Base-by-base conservation (phyloP, 2,888 invertebrate species). In the Saturnia pavonia region DNA sequence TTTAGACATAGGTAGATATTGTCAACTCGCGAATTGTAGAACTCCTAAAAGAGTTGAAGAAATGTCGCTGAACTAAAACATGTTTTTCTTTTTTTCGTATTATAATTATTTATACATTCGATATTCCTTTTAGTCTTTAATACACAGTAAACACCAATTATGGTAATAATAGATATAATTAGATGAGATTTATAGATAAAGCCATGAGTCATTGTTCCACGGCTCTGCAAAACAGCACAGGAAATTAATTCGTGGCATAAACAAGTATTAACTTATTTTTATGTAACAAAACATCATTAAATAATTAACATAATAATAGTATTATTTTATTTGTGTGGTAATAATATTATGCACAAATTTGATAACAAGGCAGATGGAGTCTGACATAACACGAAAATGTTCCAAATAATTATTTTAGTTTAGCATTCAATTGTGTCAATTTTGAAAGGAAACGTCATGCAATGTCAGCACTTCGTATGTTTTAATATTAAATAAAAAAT, bases 281-380 rank as follows among this genome's bases (percentile, higher is more conserved):
- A 27, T 66, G 34, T 51, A 67, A 67, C 48, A 48, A 54, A 54
- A 54, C 70, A 63, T 70, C 48, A 70, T 70, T 70, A 27, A 40
- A 40, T 67, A 54, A 57, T 67, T 54, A 48, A 43, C 40, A 48
- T n/a, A 51, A 40, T 48, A 34, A 51, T 4, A 69, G 48, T 57
- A 71, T 66, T 51, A 43, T 69, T 65, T 40, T 40, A 63, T 65
- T 72, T 72, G 73, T 74, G 25, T 27, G n/a, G 22, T 69, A 69
- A 69, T 43, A 63, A 22, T 65, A 27, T 45, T 27, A 40, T 43
- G 42, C n/a, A n/a, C n/a, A n/a, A n/a, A n/a, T n/a, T n/a, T n/a
- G n/a, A n/a, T n/a, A n/a, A n/a, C n/a, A n/a, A n/a, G n/a, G n/a
- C n/a, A n/a, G n/a, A n/a, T n/a, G n/a, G n/a, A n/a, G n/a, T n/a